Percentiles rank a stretch among this genome's conserved stretches.
These are phyloP conservation scores for Nannospalax galili DNA, from an alignment of 2,113 vertebrate genomes.

Conservation along the genomic window DNA sequence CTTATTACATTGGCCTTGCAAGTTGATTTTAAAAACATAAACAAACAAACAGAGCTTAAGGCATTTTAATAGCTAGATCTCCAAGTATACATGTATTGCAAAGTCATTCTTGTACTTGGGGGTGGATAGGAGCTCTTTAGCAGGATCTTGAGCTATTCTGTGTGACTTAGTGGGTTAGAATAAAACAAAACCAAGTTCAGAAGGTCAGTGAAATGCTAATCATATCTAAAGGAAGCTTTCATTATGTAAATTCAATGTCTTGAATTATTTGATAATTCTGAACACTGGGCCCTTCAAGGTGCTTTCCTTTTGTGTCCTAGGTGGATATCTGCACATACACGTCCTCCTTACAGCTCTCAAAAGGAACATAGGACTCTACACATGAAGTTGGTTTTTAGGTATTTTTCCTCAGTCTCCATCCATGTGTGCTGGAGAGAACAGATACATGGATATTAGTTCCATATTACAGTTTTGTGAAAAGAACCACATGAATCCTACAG, in stretches of 20 bases:
- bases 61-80: slow-evolving; percentile 59
- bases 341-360: not conserved
- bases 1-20: slow-evolving; percentile 85
- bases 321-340: slow-evolving; percentile 76
- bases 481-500: not conserved
- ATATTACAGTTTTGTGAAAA: slow-evolving; percentile 56
- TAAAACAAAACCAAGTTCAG: slow-evolving; percentile 78
- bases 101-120: slow-evolving; percentile 28
- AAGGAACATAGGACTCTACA: not conserved
- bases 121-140: slow-evolving; percentile 30
- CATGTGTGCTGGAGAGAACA: slow-evolving; percentile 32
- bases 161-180: slow-evolving; percentile 77
- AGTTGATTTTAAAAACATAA: slow-evolving; percentile 82
- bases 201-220: slow-evolving; percentile 85
- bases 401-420: not conserved
- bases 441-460: not conserved
- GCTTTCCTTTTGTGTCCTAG: slow-evolving; percentile 82
- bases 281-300: slow-evolving; percentile 64
- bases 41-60: slow-evolving; percentile 82
- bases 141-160: slow-evolving; percentile 52
- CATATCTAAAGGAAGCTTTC: slow-evolving; percentile 81
- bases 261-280: slow-evolving; percentile 81
- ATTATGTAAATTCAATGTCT: slow-evolving; percentile 67
- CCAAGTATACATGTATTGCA: slow-evolving; percentile 41
- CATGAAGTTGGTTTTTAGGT: not conserved